Base-by-base conservation (phyloP, 2,797 vertebrate genomes). In the Onychomys torridus region DNA sequence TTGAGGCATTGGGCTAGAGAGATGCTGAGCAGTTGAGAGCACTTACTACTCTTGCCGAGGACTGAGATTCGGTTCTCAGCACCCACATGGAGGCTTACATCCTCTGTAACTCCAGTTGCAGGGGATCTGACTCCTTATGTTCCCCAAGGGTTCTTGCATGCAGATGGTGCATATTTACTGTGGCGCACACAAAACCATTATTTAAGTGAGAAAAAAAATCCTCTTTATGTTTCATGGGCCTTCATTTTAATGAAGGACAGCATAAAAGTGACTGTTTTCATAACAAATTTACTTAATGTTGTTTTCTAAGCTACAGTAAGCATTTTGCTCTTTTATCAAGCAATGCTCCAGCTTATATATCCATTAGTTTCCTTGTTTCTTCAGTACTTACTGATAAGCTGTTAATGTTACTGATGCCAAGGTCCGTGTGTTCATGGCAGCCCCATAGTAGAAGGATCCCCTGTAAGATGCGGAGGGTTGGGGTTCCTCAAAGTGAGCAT, bases 261-360 rank as follows among this genome's bases (percentile, higher is more conserved):
- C 16, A 8, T 84, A 83, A 52, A 84, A 71, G 5, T 87, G 37
- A 81, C 40, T 85, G 25, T 95, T 95, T 21, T 46, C 55, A 91
- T 75, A 82, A 85, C 79, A 91, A 94, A 78, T 40, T 63, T 43
- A 40, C 43, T 84, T 37, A 37, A 67, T 91, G 79, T 63, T 85
- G 34, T 93, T 93, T 21, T 85, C 59, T 90, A 57, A 89, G 17
- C 90, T 92, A 79, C 13, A 59, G 73, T 90, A 94, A 73, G 13
- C 88, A 83, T 89, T 93, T 73, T 37, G 90, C 79, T 94, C 69
- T 40, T 84, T 90, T 75, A 40, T 73, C 29, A 94, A 0, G 17
- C 59, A 57, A 23, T 16, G 6, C 12, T n/a, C 37, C 32, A n/a
- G 1, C 29, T n/a, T 82, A 12, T 13, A 84, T 46, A 84, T 46